Base-by-base conservation (phyloP, 2,113 vertebrate genomes). In the Lucifuga dentata region DNA sequence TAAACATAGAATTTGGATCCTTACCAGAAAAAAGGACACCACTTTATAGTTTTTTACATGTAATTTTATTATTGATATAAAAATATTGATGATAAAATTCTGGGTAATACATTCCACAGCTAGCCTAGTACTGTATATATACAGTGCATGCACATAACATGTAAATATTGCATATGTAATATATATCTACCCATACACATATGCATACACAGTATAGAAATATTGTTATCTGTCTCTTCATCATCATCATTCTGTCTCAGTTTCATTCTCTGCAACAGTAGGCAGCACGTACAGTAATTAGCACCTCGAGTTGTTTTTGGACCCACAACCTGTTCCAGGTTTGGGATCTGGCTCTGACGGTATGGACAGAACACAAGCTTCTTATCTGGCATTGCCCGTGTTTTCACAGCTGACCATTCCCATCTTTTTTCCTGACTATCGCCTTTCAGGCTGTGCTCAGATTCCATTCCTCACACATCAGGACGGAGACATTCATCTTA, bases 401-500 rank as follows among this genome's bases (percentile, higher is more conserved):
- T 93, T 94, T 94, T 91, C 87, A 87, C 85, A 95, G 93, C 93
- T 92, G 92, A 92, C 90, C 91, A 76, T 91, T 92, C 83, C 90
- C 83, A 80, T 72, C 66, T 76, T 85, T 92, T 88, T 86, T 73
- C 74, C 77, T 21, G 56, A 86, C 89, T 92, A 94, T 95, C 88
- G 67, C 85, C 91, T 91, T 88, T 91, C 92, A 90, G 92, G 85
- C 90, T 87, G 84, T 82, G 83, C 93, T 94, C 90, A 83, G 93
- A 94, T 94, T 94, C 93, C 92, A 93, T 92, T 91, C 88, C 90
- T 93, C 92, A 91, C 92, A 92, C 92, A 91, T 87, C 84, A 81
- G 89, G 88, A 90, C 76, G 82, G 88, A 87, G 91, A 94, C 93
- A 95, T 94, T 94, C 93, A 93, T 95, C 95, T 95, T 94, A 90